A percentile compares a stretch with the other conserved stretches of the same genome.
Evolutionary conservation across 2,797 vertebrate species (phyloP).

Genomic region (Tapera naevia): DNA sequence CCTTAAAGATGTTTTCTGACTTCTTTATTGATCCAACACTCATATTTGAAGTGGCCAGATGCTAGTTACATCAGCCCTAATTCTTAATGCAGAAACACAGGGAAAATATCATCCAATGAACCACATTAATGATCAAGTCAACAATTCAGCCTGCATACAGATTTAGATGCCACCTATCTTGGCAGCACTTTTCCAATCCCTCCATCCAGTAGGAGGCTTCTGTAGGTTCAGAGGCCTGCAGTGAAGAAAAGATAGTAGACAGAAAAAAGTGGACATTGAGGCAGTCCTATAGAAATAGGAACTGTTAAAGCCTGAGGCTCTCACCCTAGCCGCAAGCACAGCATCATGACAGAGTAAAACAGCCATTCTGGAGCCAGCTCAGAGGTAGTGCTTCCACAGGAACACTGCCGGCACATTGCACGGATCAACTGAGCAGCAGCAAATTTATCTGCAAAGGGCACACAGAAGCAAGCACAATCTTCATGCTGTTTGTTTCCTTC

Average conservation of each 20-base stretch:
- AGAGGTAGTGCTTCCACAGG: accelerated
- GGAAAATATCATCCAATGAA: neutral
- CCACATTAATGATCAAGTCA: neutral
- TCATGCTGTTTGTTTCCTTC: neutral
- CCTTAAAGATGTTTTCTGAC: constrained; percentile 29
- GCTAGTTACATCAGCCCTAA: neutral
- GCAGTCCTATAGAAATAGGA: neutral
- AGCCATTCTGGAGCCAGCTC: neutral
- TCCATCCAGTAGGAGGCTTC: neutral
- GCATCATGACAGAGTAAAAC: accelerated
- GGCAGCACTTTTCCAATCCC: neutral
- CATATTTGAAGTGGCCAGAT: constrained; percentile 17
- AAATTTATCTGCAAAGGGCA: neutral
- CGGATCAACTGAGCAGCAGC: neutral
- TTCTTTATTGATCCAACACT: constrained; percentile 30
- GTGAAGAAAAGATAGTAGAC: neutral
- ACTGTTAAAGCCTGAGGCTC: neutral
- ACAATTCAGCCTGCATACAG: neutral
- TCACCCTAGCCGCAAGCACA: neutral
- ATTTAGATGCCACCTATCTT: neutral
- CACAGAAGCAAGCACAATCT: neutral
- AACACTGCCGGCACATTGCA: accelerated
- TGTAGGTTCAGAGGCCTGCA: neutral
- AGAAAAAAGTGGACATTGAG: neutral
- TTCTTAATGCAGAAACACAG: neutral